These are phyloP conservation scores for Hepsetus odoe DNA, from an alignment of 2,113 vertebrate genomes.

Conservation along the genomic window DNA sequence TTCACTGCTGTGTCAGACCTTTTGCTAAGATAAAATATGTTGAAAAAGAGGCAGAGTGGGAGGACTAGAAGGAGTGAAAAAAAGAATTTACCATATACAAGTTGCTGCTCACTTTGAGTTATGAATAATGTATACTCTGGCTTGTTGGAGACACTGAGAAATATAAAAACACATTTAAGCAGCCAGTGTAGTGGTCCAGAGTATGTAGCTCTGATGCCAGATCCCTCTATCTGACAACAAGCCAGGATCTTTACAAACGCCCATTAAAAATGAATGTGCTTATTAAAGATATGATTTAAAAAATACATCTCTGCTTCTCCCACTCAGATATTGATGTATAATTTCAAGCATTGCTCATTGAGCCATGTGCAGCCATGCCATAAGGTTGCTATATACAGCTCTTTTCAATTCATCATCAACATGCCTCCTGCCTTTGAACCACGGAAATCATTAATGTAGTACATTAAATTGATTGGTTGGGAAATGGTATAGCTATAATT, in stretches of 20 bases:
- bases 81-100: constrained; percentile 74
- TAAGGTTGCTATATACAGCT: constrained; percentile 6
- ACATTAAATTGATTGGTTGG: constrained; percentile 45
- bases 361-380: not conserved
- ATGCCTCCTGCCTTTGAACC: constrained; percentile 30
- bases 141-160: constrained; percentile 71
- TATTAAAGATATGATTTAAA: constrained; percentile 63
- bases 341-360: constrained; percentile 3
- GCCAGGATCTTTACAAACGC: constrained; percentile 54
- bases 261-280: constrained; percentile 57
- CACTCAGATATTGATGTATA: constrained; percentile 10
- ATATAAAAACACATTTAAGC: constrained; percentile 74
- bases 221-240: constrained; percentile 10
- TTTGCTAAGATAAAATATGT: constrained; percentile 68
- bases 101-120: constrained; percentile 69
- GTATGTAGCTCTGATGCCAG: constrained; percentile 34
- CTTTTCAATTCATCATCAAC: constrained; percentile 40
- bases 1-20: constrained; percentile 69
- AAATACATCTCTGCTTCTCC: constrained; percentile 39
- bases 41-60: constrained; percentile 39
- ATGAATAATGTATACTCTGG: constrained; percentile 78
- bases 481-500: constrained; percentile 44
- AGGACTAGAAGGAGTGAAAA: constrained; percentile 53
- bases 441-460: constrained; percentile 37
- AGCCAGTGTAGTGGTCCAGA: constrained; percentile 58